Conservation (phyloP, 1,140 invertebrate genomes). For the Aradophagus sp. region DNA sequence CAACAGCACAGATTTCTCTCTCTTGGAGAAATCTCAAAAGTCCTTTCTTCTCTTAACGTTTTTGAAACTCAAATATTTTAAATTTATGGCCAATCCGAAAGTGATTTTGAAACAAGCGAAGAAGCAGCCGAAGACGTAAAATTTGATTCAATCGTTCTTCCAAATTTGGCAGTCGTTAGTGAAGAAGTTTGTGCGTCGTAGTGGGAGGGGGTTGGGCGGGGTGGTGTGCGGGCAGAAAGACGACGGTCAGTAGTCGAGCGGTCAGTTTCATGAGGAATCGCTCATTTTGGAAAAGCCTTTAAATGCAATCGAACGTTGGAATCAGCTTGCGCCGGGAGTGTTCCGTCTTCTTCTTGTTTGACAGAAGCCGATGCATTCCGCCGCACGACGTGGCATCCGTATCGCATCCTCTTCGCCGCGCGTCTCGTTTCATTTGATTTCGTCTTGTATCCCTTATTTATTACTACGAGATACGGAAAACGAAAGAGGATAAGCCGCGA, state of each 20-base stretch:
- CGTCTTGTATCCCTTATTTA: conserved; percentile 71
- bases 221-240: conserved; percentile 15
- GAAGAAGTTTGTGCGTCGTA: no score
- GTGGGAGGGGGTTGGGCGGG: no score
- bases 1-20: no score
- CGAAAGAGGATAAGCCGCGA: no score
- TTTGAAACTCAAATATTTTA: no score
- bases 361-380: conserved; percentile 71
- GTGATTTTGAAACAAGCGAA: no score
- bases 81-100: no score
- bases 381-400: conserved; percentile 69
- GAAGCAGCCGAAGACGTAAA: conserved; percentile 32
- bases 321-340: conserved; percentile 48
- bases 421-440: no score
- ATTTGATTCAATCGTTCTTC: conserved; percentile 43
- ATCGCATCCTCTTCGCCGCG: conserved; percentile 47
- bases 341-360: conserved; percentile 56
- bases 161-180: conserved; percentile 52
- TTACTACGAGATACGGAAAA: conserved; percentile 64
- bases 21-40: no score
- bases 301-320: conserved; percentile 61
- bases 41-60: no score
- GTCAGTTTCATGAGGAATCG: conserved; percentile 45
- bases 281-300: conserved; percentile 63
- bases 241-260: conserved; percentile 18